phyloP scores from a whole-genome alignment of 2,888 invertebrate genomes.

The Andrena fulva region DNA sequence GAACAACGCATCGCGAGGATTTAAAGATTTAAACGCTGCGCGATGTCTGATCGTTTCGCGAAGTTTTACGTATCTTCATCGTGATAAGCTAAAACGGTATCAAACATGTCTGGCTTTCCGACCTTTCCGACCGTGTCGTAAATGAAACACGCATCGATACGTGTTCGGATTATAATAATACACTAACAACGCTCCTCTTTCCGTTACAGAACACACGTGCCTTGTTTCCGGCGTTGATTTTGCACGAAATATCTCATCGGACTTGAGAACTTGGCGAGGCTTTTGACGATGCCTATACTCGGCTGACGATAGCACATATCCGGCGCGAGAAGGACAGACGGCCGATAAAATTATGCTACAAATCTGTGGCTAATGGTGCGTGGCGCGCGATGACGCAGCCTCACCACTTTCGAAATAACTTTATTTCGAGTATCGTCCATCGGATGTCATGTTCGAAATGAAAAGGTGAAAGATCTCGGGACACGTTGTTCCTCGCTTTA shows the following conservation, averaged over 20 bases:
- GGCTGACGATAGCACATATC: conserved; percentile 61
- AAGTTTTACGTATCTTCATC: too few species aligned
- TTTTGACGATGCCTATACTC: conserved; percentile 55
- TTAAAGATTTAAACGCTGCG: background rate
- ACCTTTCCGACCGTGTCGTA: conserved; percentile 4
- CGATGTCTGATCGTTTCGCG: too few species aligned
- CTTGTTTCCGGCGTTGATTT: conserved; percentile 42
- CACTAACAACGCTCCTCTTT: conserved; percentile 18
- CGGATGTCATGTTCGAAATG: background rate
- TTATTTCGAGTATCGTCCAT: background rate
- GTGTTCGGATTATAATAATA: conserved; percentile 30
- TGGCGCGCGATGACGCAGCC: background rate
- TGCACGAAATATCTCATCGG: conserved; percentile 32
- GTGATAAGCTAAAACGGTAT: too few species aligned
- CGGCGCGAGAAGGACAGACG: conserved; percentile 56
- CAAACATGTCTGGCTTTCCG: too few species aligned
- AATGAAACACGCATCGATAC: conserved; percentile 45
- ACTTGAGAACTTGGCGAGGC: background rate
- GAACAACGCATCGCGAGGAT: background rate
- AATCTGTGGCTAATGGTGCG: conserved; percentile 38
- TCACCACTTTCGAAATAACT: conserved; percentile 9
- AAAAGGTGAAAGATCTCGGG: background rate
- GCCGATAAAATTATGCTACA: conserved; percentile 53
- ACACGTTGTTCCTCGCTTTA: background rate
- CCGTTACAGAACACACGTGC: conserved; percentile 16